These are phyloP conservation scores for Deroptyus accipitrinus DNA, from an alignment of 2,113 vertebrate species.

Conservation along the genomic window DNA sequence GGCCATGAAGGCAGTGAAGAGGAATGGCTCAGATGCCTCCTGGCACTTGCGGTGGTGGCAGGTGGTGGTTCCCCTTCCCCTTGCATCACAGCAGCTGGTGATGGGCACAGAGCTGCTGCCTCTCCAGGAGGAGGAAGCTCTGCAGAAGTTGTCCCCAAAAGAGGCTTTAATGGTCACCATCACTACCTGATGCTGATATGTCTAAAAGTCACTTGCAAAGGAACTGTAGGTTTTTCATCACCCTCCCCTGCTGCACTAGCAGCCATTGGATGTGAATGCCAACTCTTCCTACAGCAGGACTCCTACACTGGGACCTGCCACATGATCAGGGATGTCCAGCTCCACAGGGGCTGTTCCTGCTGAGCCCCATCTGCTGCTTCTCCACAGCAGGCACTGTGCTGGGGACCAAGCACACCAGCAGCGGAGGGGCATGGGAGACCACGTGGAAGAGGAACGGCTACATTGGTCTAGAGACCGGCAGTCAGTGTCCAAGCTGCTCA, in stretches of 20 bases:
- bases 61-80: background rate
- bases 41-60: background rate
- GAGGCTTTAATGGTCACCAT: background rate
- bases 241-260: background rate
- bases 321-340: fast-evolving
- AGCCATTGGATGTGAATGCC: background rate
- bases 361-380: background rate
- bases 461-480: background rate
- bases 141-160: background rate
- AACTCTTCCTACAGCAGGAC: background rate
- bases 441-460: background rate
- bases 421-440: background rate
- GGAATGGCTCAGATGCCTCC: background rate
- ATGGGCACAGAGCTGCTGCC: background rate
- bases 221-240: background rate
- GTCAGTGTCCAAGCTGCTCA: background rate
- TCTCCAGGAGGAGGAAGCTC: background rate
- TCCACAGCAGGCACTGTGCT: background rate
- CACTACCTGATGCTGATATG: background rate
- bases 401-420: background rate
- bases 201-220: background rate
- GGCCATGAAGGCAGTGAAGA: background rate
- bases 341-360: fast-evolving
- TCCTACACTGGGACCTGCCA: background rate
- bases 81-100: background rate